These are phyloP conservation scores for Corythoichthys haematopterus DNA, from an alignment of 2,113 vertebrate genomes.

Conservation along the genomic window DNA sequence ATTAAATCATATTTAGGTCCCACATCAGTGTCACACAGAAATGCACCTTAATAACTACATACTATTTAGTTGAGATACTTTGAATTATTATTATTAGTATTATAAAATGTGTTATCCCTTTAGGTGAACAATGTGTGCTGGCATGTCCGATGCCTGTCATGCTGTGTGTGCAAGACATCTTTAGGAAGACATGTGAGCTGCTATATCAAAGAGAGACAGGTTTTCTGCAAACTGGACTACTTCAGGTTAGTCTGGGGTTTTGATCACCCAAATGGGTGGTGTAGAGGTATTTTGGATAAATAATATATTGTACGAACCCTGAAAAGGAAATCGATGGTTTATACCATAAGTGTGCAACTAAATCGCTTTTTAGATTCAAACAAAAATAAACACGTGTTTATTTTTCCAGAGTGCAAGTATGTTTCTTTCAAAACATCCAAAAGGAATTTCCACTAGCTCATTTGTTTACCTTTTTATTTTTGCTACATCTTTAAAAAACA, in stretches of 20 bases:
- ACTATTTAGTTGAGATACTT: background rate
- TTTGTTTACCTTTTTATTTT: too few species aligned
- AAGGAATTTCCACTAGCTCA: too few species aligned
- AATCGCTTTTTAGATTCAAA: too few species aligned
- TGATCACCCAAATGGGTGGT: background rate
- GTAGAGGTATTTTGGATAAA: background rate
- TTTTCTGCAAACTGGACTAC: constrained; percentile 98
- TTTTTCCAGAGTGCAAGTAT: too few species aligned
- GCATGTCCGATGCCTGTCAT: constrained; percentile 94
- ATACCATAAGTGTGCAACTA: too few species aligned
- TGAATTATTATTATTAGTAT: background rate
- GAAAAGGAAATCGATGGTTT: too few species aligned
- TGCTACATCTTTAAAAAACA: too few species aligned
- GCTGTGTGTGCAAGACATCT: constrained; percentile 90
- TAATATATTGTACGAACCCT: too few species aligned
- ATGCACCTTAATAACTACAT: background rate
- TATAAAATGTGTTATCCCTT: background rate
- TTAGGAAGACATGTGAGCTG: constrained; percentile 94
- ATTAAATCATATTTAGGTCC: background rate
- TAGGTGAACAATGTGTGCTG: constrained; percentile 95
- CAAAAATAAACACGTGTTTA: too few species aligned
- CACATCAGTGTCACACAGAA: background rate
- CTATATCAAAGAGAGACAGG: constrained; percentile 93
- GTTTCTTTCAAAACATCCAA: too few species aligned
- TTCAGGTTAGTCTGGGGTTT: constrained; percentile 79